Conservation (phyloP, 1,140 invertebrate species). For the Drosophila funebris region DNA sequence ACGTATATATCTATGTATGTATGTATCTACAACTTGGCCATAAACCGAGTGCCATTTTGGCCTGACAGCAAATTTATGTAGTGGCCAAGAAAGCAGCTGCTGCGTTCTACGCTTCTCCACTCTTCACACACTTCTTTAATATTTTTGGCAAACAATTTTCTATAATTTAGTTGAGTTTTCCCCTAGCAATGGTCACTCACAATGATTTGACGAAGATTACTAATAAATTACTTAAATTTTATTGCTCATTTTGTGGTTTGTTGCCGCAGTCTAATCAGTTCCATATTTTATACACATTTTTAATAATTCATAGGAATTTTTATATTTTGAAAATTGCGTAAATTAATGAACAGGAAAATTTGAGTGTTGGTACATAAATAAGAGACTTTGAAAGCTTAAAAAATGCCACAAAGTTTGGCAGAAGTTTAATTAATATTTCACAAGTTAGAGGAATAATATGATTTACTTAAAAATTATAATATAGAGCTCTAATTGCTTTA, state of each 20-base stretch:
- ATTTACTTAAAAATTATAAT: too few species aligned
- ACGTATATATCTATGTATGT: constrained; percentile 26
- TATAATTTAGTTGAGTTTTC: constrained; percentile 62
- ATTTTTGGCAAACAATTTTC: constrained; percentile 68
- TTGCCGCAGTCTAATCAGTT: not conserved
- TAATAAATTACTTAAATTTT: constrained; percentile 55
- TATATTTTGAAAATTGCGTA: not conserved
- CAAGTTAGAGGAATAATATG: too few species aligned
- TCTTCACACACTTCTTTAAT: constrained; percentile 49
- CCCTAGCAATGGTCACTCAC: not conserved
- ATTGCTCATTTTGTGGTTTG: not conserved
- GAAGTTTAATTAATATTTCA: not conserved
- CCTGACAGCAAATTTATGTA: constrained; percentile 81
- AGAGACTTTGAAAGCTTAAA: not conserved
- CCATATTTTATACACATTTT: not conserved
- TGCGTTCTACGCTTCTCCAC: constrained; percentile 25
- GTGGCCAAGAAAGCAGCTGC: constrained; percentile 70
- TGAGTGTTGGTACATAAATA: not conserved
- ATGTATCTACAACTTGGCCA: constrained; percentile 46
- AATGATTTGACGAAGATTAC: constrained; percentile 23
- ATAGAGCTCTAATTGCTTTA: too few species aligned
- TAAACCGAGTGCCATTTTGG: constrained; percentile 57
- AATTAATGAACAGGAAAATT: constrained; percentile 13
- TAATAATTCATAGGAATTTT: not conserved
- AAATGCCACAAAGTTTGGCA: not conserved